phyloP scores from a whole-genome alignment of 2,113 vertebrate genomes.

The Passerina amoena region DNA sequence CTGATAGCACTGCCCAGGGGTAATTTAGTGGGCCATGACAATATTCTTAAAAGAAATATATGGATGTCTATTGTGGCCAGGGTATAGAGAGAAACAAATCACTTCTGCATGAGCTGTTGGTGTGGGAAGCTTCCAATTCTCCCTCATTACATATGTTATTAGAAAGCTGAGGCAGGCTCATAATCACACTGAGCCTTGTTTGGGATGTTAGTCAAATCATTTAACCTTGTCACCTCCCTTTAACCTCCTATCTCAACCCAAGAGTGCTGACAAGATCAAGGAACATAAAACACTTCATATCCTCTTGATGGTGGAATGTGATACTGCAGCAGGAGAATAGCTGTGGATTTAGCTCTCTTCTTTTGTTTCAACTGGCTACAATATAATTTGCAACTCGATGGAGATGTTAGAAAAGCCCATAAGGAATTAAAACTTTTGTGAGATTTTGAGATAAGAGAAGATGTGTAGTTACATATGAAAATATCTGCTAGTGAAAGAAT shows the following conservation, averaged over 20 bases:
- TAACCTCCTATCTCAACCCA: constrained; percentile 28
- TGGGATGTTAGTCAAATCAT: constrained; percentile 61
- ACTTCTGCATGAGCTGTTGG: constrained; percentile 11
- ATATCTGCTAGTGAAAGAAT: background rate
- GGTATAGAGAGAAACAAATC: constrained; percentile 55
- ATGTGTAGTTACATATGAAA: background rate
- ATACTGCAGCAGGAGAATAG: background rate
- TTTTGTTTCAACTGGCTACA: background rate
- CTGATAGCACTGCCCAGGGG: constrained; percentile 47
- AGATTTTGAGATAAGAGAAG: background rate
- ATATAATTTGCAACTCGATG: background rate
- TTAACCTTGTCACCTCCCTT: constrained; percentile 60
- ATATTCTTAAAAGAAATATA: constrained; percentile 55
- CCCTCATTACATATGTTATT: constrained; percentile 34
- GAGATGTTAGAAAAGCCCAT: background rate
- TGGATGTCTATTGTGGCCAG: background rate
- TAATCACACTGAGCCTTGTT: constrained; percentile 28
- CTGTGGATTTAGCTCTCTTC: background rate
- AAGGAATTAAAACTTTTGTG: background rate
- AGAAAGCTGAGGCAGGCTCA: constrained; percentile 27
- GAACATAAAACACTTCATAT: constrained; percentile 23
- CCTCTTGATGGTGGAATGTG: background rate
- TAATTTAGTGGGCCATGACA: constrained; percentile 57
- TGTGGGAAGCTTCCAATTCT: constrained; percentile 21
- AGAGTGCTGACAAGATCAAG: background rate